phyloP scores from a whole-genome alignment of 2,797 vertebrate genomes.

The Arnoldichthys spilopterus region DNA sequence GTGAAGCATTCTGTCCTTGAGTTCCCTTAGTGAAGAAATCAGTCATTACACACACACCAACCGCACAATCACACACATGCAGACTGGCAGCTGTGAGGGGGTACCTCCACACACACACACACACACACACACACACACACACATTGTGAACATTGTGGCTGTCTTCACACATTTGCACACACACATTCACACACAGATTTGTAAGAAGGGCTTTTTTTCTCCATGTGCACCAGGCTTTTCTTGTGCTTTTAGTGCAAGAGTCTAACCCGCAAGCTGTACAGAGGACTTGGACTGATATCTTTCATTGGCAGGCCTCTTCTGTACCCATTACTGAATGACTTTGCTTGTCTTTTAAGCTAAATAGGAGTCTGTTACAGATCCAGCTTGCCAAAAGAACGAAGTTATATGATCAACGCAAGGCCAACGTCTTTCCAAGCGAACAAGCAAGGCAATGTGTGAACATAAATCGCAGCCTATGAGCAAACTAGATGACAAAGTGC shows the following conservation, averaged over 20 bases:
- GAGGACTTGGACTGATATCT: constrained; percentile 36
- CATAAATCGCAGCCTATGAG: constrained; percentile 3
- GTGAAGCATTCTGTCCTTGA: constrained; percentile 35
- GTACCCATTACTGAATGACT: constrained; percentile 11
- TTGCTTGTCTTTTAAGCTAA: constrained; percentile 33
- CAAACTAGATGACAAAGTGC: constrained; percentile 13
- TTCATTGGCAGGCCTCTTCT: constrained; percentile 15
- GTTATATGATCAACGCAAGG: constrained; percentile 7
- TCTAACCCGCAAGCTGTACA: constrained; percentile 16
- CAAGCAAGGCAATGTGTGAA: constrained; percentile 11
- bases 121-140: constrained; percentile 34
- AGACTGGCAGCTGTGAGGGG: constrained; percentile 38
- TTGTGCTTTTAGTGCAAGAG: constrained; percentile 32
- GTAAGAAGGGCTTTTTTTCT: constrained; percentile 15
- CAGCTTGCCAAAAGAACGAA: constrained; percentile 3
- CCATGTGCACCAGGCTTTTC: constrained; percentile 31
- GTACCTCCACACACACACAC: constrained; percentile 26
- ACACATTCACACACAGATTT: constrained; percentile 29
- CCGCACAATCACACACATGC: constrained; percentile 42
- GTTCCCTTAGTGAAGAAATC: constrained; percentile 21
- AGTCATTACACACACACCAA: constrained; percentile 28
- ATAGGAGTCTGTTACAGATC: constrained; percentile 12
- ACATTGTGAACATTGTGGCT: constrained; percentile 36
- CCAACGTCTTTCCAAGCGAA: constrained; percentile 10
- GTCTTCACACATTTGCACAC: constrained; percentile 37